Base-by-base conservation (phyloP, 2,888 invertebrate genomes). In the Crocallis elinguaria region DNA sequence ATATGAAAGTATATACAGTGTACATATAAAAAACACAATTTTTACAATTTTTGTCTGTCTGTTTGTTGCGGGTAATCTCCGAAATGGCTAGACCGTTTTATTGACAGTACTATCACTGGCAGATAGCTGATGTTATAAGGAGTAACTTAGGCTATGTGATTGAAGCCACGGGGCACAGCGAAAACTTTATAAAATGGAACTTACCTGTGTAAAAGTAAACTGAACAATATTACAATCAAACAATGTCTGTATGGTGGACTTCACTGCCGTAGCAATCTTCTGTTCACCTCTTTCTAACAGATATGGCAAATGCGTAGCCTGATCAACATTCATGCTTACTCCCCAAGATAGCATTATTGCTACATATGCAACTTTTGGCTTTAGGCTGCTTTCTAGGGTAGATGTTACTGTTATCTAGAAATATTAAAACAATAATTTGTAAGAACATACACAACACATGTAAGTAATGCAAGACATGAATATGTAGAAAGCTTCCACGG, bases 151-250 rank as follows among this genome's bases (percentile, higher is more conserved):
- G n/a, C n/a, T n/a, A n/a, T n/a, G n/a, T n/a, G n/a, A n/a, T n/a
- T n/a, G n/a, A n/a, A n/a, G n/a, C n/a, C n/a, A n/a, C n/a, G n/a
- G n/a, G n/a, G n/a, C n/a, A n/a, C n/a, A n/a, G n/a, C n/a, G n/a
- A 23, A n/a, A 39, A 45, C 25, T 2, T 12, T 36, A 5, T 14
- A 27, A 17, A 27, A 29, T 9, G 16, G 35, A 38, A 6, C 6
- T 38, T 12, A 92, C 91, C 85, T 92, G 88, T 35, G 84, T 82
- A 66, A 92, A 89, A 67, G 42, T 63, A 50, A 80, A 82, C 13
- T 82, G 87, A 54, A 75, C 81, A 11, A 92, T 87, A 48, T 79
- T 84, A 53, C 92, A 91, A 61, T 92, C 92, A 83, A 92, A 92
- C 42, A 90, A 66, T 21, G 69, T 82, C 48, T 83, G 83, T 43